Evolutionary conservation across 2,113 vertebrate genomes (phyloP), one percentile per base, ranked within the genome.

Genomic region (Sturnira hondurensis): DNA sequence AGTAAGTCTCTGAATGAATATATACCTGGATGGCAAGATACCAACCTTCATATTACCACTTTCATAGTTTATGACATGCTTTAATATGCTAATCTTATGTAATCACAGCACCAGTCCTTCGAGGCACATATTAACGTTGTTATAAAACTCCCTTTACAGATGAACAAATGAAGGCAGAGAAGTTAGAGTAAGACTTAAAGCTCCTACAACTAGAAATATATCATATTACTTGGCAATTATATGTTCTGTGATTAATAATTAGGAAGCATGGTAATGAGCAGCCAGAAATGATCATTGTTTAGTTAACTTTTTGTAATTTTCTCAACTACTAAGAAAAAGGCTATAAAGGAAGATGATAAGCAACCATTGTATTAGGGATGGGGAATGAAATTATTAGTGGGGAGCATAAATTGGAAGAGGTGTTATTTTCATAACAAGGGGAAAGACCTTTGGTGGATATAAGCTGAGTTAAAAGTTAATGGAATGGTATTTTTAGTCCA

Each of bases 61-160:
- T 83, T 93, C 89, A 31, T 71, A 91, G 93, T 94, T 95, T 95
- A 93, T 91, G 83, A 70, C 56, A 58, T 70, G 52, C 68, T 96
- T 90, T 95, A 95, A 96, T 95, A 86, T 83, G 78, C 83, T 94
- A 91, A 96, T 95, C 82, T 95, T 95, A 94, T 47, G 88, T 96
- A 96, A 96, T 93, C 89, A 86, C 89, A 84, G 19, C 63, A 28
- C 78, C 26, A n/a, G 14, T 52, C 91, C 89, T 95, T 50, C 0
- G 15, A 92, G 94, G 82, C 63, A 86, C 20, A 7, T 65, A 45
- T 91, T 87, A 76, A 85, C 89, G 89, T 52, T 88, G 56, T 91
- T 86, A 71, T 86, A 89, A 94, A 91, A 81, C 83, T 96, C 24
- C 50, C 78, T 94, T 96, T 96, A 56, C 16, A 81, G 71, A 86